Base-by-base conservation (phyloP, 2,797 vertebrate species). In the Hipposideros larvatus region DNA sequence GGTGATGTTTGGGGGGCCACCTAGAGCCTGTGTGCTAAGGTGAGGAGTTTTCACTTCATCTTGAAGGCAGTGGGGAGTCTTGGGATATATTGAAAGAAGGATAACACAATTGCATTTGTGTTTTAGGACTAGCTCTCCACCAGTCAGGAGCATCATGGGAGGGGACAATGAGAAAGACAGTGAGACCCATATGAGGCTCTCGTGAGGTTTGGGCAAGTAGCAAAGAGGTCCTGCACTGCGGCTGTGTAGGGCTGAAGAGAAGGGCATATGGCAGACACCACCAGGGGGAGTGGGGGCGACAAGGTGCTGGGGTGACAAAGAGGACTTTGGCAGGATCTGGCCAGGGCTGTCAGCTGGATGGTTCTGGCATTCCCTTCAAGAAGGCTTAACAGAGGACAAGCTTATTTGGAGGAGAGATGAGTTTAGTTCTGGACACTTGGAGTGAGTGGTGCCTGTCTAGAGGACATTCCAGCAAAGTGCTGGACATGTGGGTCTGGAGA, bases 391-490 rank as follows among this genome's bases (percentile, higher is more conserved):
- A 15, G 66, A 43, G 34, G 21, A 24, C 4, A n/a, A 34, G 24
- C 31, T 28, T 34, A 26, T n/a, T 2, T 26, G 13, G 37, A 21
- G 24, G 48, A 68, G 26, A 57, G 61, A 21, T 5, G 48, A 63
- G 16, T 66, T 73, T 61, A 53, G 68, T 43, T 46, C 37, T 55
- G 74, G n/a, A 86, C 8, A 0, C 8, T 14, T 11, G 48, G 2
- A 66, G 26, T 19, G 22, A 37, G 6, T 31, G 65, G 11, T 43
- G 14, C 66, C 48, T n/a, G 24, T 51, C 41, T 10, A 9, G 14
- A 31, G 46, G 24, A 19, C 19, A 18, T 63, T 31, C 34, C 0
- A 4, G 46, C 8, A 28, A 53, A 37, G 57, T 0, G 0, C 4
- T 53, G 55, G 53, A 21, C 11, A 1, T 21, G 24, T 53, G 59